Evolutionary conservation across 2,888 invertebrate species (phyloP), one percentile per base, ranked within the genome.

Genomic region (Cephalotes varians): DNA sequence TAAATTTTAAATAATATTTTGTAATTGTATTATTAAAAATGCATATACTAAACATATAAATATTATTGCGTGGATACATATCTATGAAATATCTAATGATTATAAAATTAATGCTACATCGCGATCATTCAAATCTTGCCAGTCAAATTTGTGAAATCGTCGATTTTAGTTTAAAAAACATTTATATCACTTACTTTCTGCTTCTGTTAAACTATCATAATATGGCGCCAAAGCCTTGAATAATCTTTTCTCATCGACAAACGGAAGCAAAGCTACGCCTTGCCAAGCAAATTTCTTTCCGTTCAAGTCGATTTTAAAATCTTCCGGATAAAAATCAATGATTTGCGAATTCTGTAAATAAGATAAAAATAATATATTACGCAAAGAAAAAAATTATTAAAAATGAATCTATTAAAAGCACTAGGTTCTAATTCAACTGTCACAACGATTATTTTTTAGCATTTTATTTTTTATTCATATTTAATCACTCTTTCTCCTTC

Each of bases 281-380:
- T 99, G 99, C 99, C 99, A 99, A 69, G 99, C 99, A 95, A 98
- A 99, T 95, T 99, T 99, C 95, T 99, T 99, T 47, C 99, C 99
- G 95, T 99, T 99, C 88, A 99, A 95, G 95, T 99, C 99, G 85
- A 99, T 99, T 95, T 98, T 98, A 95, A 99, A 99, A 94, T 99
- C 98, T 93, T 96, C 97, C 0, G 99, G 99, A 95, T 99, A 99
- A 95, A 99, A 99, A 95, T 99, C 99, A 91, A 99, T 99, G 83
- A 99, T 99, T 0, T 98, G 95, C 0, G 99, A 99, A 90, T 97
- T 97, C 96, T 90, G 54, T 28, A 84, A 82, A 64, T 12, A 81
- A 62, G 12, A 71, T 71, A 54, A 60, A 47, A 47, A 64, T 25
- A 21, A 64, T 51, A 21, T 34, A 3, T 69, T 18, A 3, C 1